A percentile compares a stretch with the other conserved stretches of the same genome.
Evolutionary conservation across 1,140 invertebrate genomes (phyloP).

Genomic region (Battus philenor): DNA sequence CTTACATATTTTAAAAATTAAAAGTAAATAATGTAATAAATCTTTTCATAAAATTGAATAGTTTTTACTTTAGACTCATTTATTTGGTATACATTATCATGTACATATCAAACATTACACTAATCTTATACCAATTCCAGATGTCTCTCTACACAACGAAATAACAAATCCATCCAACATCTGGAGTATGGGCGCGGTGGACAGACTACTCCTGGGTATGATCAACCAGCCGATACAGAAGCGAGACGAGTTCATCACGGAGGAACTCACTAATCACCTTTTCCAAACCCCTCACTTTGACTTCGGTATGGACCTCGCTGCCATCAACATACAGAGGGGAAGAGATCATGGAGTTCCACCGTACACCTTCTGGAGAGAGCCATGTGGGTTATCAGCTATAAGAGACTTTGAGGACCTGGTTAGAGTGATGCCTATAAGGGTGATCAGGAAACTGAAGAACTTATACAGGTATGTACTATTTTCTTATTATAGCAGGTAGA

Average conservation of each 20-base stretch:
- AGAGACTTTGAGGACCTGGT: conserved; percentile 86
- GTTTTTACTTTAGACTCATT: no score
- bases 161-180: conserved; percentile 79
- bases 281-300: conserved; percentile 85
- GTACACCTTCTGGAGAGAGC: conserved; percentile 88
- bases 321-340: conserved; percentile 92
- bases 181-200: conserved; percentile 85
- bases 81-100: no score
- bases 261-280: conserved; percentile 90
- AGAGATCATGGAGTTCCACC: conserved; percentile 93
- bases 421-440: conserved; percentile 81
- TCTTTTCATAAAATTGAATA: no score
- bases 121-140: conserved; percentile 59
- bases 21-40: no score
- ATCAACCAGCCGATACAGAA: conserved; percentile 86
- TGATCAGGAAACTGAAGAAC: conserved; percentile 78
- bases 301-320: conserved; percentile 92
- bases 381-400: conserved; percentile 85
- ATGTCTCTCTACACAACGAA: conserved; percentile 87
- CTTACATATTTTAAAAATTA: no score
- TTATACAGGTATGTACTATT: conserved; percentile 82
- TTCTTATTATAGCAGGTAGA: no score
- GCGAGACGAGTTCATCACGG: conserved; percentile 88
- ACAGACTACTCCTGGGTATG: conserved; percentile 86
- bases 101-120: neutral